Base-by-base conservation (phyloP, 2,797 vertebrate genomes). In the Enteromius afrohamiltoni region DNA sequence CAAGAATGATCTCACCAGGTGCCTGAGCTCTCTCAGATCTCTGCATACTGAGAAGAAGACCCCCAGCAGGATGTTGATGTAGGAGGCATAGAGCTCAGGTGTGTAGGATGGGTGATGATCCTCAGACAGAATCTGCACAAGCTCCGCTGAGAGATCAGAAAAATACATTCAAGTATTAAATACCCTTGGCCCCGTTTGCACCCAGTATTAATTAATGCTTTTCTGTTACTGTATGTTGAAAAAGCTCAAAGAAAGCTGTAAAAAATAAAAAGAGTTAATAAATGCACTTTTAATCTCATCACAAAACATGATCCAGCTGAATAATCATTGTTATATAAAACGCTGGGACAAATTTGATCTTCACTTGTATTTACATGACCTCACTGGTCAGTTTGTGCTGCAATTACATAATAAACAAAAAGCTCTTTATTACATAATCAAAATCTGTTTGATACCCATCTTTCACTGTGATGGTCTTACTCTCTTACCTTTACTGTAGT, bases 21-120 rank as follows among this genome's bases (percentile, higher is more conserved):
- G 97, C 11, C 93, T 95, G 53, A 99, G 97, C 88, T 99, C 98
- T 84, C 96, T 94, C 88, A 99, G 94, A 92, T 99, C 98, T 80
- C 97, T 94, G 88, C 98, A 99, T 67, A 98, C 97, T 0, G 96
- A 95, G 89, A 96, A 98, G 89, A 99, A 99, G 84, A 99, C 98
- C 74, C 97, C 97, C 90, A 99, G 96, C 73, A 99, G 93, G 92
- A 99, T 98, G 92, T 97, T 98, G 91, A 99, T 95, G 91, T 97
- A 99, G 3, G 96, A 95, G 17, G 96, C 92, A 91, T 99, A 99
- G 85, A 99, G 95, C 85, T 99, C 97, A 0, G 95, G 91, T 0
- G 97, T 96, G 92, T 97, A 96, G 19, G 95, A 95, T 1, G 96
- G 94, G 87, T 97, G 96, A 91, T 91, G 90, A 90, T 98, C 95